A percentile compares a stretch with the other conserved stretches of the same genome.
phyloP scores from a whole-genome alignment of 2,888 invertebrate genomes.

The Phengaris alcon region DNA sequence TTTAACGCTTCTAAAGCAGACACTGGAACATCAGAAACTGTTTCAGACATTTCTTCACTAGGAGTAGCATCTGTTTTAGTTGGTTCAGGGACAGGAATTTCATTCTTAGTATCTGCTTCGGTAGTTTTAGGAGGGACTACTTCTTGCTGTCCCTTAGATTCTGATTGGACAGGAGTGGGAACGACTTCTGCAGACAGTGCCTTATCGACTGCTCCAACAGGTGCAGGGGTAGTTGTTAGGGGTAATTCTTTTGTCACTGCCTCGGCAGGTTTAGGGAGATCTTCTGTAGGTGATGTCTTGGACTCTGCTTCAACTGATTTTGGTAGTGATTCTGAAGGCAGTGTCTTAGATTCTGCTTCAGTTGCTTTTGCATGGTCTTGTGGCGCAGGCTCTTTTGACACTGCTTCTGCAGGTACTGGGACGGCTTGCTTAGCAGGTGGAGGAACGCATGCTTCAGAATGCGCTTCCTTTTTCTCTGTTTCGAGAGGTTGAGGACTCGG shows the following conservation, averaged over 20 bases:
- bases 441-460: slow-evolving; percentile 27
- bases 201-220: slow-evolving; percentile 12
- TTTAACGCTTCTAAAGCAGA: slow-evolving; percentile 37
- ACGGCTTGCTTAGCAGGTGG: slow-evolving; percentile 20
- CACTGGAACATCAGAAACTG: slow-evolving; percentile 38
- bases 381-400: not conserved
- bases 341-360: slow-evolving; percentile 20
- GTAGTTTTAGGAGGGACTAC: slow-evolving; percentile 10
- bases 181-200: not conserved
- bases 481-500: not conserved
- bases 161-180: not conserved
- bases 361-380: not conserved
- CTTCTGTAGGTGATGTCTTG: not conserved
- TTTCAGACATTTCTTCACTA: slow-evolving; percentile 34
- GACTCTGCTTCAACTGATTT: slow-evolving; percentile 21
- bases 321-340: slow-evolving; percentile 11
- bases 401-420: slow-evolving; percentile 26
- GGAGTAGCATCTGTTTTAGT: slow-evolving; percentile 30
- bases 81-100: slow-evolving; percentile 26
- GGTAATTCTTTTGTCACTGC: slow-evolving; percentile 29
- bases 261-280: slow-evolving; percentile 37
- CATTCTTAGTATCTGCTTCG: slow-evolving; percentile 2
- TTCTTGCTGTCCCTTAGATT: slow-evolving; percentile 16
- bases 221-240: not conserved
- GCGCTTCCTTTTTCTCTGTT: slow-evolving; percentile 12